Evolutionary conservation across 1,140 invertebrate species (phyloP), one percentile per base, ranked within the genome.

Genomic region (Holcopasites calliopsidis): DNA sequence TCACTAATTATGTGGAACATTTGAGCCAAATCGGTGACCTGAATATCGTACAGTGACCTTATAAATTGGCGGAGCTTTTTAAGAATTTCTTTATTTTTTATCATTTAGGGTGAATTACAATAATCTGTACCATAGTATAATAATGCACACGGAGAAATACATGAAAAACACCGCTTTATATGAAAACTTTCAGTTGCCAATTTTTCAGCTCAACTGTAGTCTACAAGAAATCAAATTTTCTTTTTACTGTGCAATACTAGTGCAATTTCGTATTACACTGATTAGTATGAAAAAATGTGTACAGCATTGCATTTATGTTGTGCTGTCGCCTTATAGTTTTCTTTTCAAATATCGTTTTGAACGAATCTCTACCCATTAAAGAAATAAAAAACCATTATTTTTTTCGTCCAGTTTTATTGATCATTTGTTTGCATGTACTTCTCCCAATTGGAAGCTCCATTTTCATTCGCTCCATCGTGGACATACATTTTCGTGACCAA

Each of bases 401-500:
- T 16, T 10, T n/a, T n/a, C n/a, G 2, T 62, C 2, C 2, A 23
- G 3, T 61, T 18, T 1, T 8, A 21, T 38, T 44, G 26, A 50
- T 23, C 11, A 31, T 21, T 64, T 23, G 13, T 28, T 69, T 58
- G 65, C 73, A 75, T 69, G 42, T 7, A n/a, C 2, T 35, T 60
- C 3, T 31, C 3, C 23, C 13, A 40, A 35, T 21, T 16, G 44
- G 33, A 49, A 28, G 10, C 10, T 26, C 10, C 28, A 6, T 49
- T 1, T 72, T 77, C n/a, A 38, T 57, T 77, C 66, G 74, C 77
- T 80, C 81, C 81, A 80, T 80, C 57, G 66, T 77, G 81, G 77
- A 84, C 57, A 78, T 69, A 62, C 26, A 62, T 38, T 75, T 38
- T 49, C 44, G 69, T 77, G 82, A 83, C 73, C 81, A 74, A 64